Evolutionary conservation across 2,113 vertebrate species (phyloP).

Genomic region (Anthoscopus minutus): DNA sequence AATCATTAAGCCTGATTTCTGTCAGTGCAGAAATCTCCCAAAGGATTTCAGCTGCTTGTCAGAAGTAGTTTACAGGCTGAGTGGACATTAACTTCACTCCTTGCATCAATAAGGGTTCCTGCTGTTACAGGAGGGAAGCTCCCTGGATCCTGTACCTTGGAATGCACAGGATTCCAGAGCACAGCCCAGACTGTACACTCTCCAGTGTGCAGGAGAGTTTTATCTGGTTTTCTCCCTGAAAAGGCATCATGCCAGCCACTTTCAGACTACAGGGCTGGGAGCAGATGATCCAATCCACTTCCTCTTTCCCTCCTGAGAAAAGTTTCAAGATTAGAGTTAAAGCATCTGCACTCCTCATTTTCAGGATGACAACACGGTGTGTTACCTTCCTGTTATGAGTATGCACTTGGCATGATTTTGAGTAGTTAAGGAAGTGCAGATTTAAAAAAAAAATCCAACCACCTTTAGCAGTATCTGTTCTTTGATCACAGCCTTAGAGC

Average conservation of each 20-base stretch:
- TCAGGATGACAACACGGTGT: not conserved
- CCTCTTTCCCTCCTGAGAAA: not conserved
- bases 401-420: not conserved
- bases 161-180: not conserved
- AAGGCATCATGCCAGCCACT: not conserved
- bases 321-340: not conserved
- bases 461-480: not conserved
- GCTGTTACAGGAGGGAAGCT: not conserved
- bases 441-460: not conserved
- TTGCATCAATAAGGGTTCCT: not conserved
- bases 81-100: not conserved
- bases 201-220: not conserved
- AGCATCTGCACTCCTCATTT: not conserved
- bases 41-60: not conserved
- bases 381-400: conserved; percentile 19
- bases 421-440: conserved; percentile 20
- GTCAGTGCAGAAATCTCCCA: not conserved
- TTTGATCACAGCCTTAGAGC: not conserved
- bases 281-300: not conserved
- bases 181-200: not conserved
- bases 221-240: not conserved
- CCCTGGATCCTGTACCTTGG: fast-evolving
- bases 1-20: not conserved
- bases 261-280: not conserved
- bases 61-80: not conserved